Evolutionary conservation across 2,113 vertebrate genomes (phyloP).

Genomic region (Eclectus roratus): DNA sequence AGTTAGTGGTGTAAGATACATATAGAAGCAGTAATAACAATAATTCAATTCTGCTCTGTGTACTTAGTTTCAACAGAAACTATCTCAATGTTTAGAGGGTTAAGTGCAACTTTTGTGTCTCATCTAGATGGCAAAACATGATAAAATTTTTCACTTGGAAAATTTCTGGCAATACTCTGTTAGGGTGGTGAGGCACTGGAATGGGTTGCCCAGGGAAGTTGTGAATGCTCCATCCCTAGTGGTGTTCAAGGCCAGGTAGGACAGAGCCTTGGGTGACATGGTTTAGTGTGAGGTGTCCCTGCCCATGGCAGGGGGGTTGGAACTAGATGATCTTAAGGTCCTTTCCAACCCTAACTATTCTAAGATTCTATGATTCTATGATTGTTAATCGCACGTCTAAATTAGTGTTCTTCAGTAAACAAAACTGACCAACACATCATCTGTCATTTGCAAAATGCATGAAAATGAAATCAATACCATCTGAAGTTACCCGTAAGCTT

Average conservation of each 20-base stretch:
- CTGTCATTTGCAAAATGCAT: neutral
- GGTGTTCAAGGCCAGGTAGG: too few relatives aligned
- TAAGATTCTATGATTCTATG: too few relatives aligned
- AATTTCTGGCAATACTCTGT: neutral
- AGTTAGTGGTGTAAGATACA: neutral
- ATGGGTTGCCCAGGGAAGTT: too few relatives aligned
- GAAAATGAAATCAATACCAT: neutral
- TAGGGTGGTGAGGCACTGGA: too few relatives aligned
- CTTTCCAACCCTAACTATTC: too few relatives aligned
- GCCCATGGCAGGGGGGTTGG: too few relatives aligned
- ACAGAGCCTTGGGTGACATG: too few relatives aligned
- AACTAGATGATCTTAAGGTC: too few relatives aligned
- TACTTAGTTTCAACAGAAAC: neutral
- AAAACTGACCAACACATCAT: neutral
- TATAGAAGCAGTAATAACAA: neutral
- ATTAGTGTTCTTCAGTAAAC: neutral
- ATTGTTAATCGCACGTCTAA: neutral
- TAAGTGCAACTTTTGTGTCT: neutral
- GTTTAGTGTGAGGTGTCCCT: too few relatives aligned
- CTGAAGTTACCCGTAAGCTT: neutral
- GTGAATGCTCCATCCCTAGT: too few relatives aligned
- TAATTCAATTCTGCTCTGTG: neutral
- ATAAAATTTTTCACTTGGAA: neutral
- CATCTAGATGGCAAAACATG: neutral
- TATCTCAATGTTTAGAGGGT: neutral